phyloP scores from a whole-genome alignment of 92 coral and sea anemone species.

The Micromussa lordhowensis region DNA sequence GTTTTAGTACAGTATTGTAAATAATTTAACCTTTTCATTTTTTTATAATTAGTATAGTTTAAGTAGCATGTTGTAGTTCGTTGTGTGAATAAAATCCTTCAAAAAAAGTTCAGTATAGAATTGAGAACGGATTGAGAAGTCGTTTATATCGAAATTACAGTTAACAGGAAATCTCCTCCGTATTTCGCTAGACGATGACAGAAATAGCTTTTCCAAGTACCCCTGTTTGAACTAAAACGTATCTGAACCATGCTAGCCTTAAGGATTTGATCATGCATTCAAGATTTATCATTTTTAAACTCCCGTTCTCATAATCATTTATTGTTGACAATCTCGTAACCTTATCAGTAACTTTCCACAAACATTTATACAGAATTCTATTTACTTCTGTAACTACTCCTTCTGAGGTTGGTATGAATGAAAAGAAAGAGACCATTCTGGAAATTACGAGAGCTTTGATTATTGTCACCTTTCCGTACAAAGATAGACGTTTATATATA shows the following conservation, averaged over 20 bases:
- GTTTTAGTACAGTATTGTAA: no score
- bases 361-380: background rate
- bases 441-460: background rate
- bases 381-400: background rate
- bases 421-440: background rate
- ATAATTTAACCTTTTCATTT: no score
- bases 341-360: background rate
- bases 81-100: no score
- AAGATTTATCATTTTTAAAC: no score
- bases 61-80: no score
- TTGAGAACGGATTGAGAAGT: background rate
- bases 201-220: background rate
- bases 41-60: no score
- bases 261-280: conserved; percentile 6
- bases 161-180: background rate
- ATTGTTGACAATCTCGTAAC: background rate
- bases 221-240: background rate
- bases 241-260: background rate
- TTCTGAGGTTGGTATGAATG: background rate
- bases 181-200: background rate
- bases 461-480: background rate
- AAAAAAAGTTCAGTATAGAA: background rate
- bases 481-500: background rate
- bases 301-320: background rate
- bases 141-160: background rate